Base-by-base conservation (phyloP, 64 coral and sea anemone species). In the Stichodactyla helianthus region DNA sequence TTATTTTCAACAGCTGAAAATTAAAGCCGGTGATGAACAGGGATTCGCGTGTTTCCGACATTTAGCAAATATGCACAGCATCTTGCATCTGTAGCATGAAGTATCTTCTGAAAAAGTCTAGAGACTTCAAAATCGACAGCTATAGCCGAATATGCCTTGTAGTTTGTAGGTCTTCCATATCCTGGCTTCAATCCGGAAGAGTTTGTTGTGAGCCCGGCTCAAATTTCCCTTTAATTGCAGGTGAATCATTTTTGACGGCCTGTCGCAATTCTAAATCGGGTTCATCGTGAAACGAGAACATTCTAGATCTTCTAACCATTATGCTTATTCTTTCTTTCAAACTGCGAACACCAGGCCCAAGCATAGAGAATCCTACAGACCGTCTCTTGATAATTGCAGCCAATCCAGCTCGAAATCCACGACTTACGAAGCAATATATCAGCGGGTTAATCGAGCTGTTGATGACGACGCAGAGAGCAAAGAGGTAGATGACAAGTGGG, bases 391-490 rank as follows among this genome's bases (percentile, higher is more conserved):
- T 19, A 22, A 81, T 18, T 18, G 78, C 31, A 4, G n/a, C 6
- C 35, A 90, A 27, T 25, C 83, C 83, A 57, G 25, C 71, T 20
- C 93, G 86, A 84, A 93, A 90, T 52, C 79, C 78, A 18, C 57
- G 67, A 50, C 88, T 87, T 11, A 89, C 88, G 25, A 93, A 67
- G 59, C 77, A 89, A 63, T 93, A 93, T 5, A 93, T 86, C 2
- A 93, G 2, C 12, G 92, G 92, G 44, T 93, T 93, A 18, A 65
- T 76, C 0, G 88, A 82, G 19, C 87, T 86, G 50, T 93, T 93
- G 28, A 89, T 77, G 5, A 93, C 80, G 1, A 86, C 86, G 18
- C 85, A 89, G 16, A 82, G 23, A 10, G 57, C 55, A 1, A 87
- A 84, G 13, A 71, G 16, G 31, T 81, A 77, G 3, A 87, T 53